These are phyloP conservation scores for Alsophila aescularia DNA, from an alignment of 2,888 invertebrate genomes.

Conservation along the genomic window DNA sequence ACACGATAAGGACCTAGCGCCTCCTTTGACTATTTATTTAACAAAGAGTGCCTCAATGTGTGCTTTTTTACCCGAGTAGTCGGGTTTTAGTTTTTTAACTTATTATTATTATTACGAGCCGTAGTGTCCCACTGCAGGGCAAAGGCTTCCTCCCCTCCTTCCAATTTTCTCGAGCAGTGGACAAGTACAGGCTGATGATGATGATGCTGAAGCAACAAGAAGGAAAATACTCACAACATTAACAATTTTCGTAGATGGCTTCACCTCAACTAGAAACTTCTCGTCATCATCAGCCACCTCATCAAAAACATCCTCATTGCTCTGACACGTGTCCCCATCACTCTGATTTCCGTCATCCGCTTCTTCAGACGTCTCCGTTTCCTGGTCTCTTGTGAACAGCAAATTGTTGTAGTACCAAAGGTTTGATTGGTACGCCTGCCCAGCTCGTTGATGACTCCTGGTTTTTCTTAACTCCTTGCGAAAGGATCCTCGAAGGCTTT, in stretches of 20 bases:
- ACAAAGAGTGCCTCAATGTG: too few species aligned
- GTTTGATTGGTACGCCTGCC: slow-evolving; percentile 2
- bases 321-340: neutral
- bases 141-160: too few species aligned
- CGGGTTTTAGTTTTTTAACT: too few species aligned
- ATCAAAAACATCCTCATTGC: neutral
- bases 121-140: too few species aligned
- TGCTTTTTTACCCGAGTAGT: too few species aligned
- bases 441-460: neutral
- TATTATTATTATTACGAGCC: too few species aligned
- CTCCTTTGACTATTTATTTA: too few species aligned
- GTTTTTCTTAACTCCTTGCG: slow-evolving; percentile 14
- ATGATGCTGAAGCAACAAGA: neutral
- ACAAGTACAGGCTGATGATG: too few species aligned
- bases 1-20: too few species aligned
- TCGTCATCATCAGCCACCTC: neutral
- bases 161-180: too few species aligned
- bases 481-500: slow-evolving; percentile 26
- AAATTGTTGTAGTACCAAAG: slow-evolving; percentile 23
- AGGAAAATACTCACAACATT: neutral
- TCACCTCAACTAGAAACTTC: neutral
- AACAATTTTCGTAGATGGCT: neutral
- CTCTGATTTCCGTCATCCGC: slow-evolving; percentile 1
- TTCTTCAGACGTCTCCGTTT: neutral
- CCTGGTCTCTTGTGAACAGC: slow-evolving; percentile 9